A percentile compares a stretch with the other conserved stretches of the same genome.
These are phyloP conservation scores for Synaphobranchus kaupii DNA, from an alignment of 2,797 vertebrate genomes.

Conservation along the genomic window DNA sequence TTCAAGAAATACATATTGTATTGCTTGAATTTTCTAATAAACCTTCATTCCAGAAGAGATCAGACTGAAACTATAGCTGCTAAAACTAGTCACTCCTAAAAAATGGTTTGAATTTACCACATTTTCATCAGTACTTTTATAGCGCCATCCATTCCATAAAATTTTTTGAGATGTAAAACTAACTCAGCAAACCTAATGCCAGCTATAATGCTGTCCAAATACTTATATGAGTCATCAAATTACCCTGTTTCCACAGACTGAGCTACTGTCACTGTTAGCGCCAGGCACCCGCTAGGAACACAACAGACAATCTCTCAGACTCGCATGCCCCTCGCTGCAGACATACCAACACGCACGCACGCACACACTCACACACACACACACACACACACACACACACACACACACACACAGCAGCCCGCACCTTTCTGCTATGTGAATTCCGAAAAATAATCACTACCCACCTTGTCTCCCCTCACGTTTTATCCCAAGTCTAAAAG, in stretches of 20 bases:
- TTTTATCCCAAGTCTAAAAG: conserved; percentile 54
- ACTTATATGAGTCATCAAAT: conserved; percentile 60
- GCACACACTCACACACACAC: background rate
- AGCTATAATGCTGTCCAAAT: conserved; percentile 55
- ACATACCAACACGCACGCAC: background rate
- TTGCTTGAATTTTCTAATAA: background rate
- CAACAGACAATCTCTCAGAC: conserved; percentile 10
- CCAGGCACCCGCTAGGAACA: background rate
- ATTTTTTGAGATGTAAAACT: background rate
- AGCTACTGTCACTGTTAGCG: conserved; percentile 54
- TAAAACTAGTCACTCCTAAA: background rate
- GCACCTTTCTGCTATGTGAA: conserved; percentile 41
- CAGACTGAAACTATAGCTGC: background rate
- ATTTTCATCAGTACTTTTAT: background rate
- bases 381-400: background rate
- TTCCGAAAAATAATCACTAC: conserved; percentile 54
- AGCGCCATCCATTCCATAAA: background rate
- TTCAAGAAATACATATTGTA: background rate
- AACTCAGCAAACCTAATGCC: conserved; percentile 39
- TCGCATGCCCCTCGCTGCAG: background rate
- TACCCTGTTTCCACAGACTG: conserved; percentile 42
- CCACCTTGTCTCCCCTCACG: conserved; percentile 47
- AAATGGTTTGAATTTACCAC: background rate
- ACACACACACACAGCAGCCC: background rate
- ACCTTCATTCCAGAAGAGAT: background rate